Base-by-base conservation (phyloP, 2,113 vertebrate species). In the Forbesichthys agassizii region DNA sequence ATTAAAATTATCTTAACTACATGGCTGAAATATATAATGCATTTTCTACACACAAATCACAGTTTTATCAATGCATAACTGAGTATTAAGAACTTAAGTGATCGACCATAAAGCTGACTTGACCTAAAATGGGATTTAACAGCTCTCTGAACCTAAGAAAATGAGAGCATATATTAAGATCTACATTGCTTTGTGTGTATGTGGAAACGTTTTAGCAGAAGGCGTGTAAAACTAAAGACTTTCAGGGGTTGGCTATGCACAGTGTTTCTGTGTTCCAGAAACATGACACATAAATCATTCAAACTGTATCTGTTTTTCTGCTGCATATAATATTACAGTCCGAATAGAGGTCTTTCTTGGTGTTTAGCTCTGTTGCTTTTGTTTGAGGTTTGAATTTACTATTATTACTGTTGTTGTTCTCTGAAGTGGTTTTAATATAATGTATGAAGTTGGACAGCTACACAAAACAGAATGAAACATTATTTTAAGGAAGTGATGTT, bases 261-360 rank as follows among this genome's bases (percentile, higher is more conserved):
- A 69, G 58, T 66, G 16, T 76, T 48, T 59, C 58, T n/a, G 48
- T 33, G 49, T 61, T 80, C 74, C 54, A 79, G 73, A 77, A 78
- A 69, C 64, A 74, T 51, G 33, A 55, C 16, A 42, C 53, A 81
- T 89, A 71, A 90, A 88, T 89, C 69, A 81, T 85, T 86, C 67
- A 87, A 69, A 78, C 75, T 68, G 73, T 80, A 48, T 48, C 68
- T 82, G 78, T 84, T 83, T 81, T 81, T 69, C 75, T 78, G 77
- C 70, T 75, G 68, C 59, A 18, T 48, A 49, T 51, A 60, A 33
- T 18, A 47, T 70, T 61, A 56, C 66, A 61, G 61, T 68, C 64
- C 14, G 65, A 33, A 64, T n/a, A 14, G 33, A 59, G 36, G 46
- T 61, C 56, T 61, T 18, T 13, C 11, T 16, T 68, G 60, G 61